Conservation (phyloP, 2,888 invertebrate species). For the Hyppa rectilinea region DNA sequence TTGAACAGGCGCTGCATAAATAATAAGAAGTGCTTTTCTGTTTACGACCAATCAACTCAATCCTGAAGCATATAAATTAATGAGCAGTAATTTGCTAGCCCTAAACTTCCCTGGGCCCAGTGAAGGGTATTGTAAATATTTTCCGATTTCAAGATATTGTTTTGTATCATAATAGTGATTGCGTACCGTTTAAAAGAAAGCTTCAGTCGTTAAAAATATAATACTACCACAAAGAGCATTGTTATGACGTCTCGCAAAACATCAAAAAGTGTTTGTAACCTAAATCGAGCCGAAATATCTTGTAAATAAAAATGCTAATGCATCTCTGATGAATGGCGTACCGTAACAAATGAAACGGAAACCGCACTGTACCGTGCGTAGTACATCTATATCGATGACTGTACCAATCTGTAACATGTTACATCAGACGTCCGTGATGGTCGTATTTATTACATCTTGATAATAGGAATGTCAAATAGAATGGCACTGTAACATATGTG, state of each 20-base stretch:
- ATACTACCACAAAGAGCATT: slow-evolving; percentile 41
- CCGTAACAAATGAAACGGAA: slow-evolving; percentile 31
- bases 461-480: slow-evolving; percentile 18
- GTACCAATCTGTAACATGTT: slow-evolving; percentile 20
- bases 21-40: slow-evolving; percentile 17
- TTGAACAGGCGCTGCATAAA: slow-evolving; percentile 25
- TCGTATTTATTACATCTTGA: not conserved
- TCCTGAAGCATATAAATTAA: slow-evolving; percentile 6
- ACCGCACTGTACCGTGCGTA: not conserved
- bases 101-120: not conserved
- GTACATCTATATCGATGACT: no score
- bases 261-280: slow-evolving; percentile 58
- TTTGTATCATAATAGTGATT: slow-evolving; percentile 3
- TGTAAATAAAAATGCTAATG: slow-evolving; percentile 57
- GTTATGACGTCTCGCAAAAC: slow-evolving; percentile 48
- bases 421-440: slow-evolving; percentile 6
- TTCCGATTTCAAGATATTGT: not conserved
- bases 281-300: slow-evolving; percentile 66
- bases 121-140: slow-evolving; percentile 7
- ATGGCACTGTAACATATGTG: not conserved
- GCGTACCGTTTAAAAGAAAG: slow-evolving; percentile 20
- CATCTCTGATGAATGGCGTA: slow-evolving; percentile 43
- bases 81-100: slow-evolving; percentile 2
- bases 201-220: slow-evolving; percentile 19
- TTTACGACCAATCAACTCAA: slow-evolving; percentile 15